Conservation (phyloP, 2,888 invertebrate genomes). For the Melanargia galathea region DNA sequence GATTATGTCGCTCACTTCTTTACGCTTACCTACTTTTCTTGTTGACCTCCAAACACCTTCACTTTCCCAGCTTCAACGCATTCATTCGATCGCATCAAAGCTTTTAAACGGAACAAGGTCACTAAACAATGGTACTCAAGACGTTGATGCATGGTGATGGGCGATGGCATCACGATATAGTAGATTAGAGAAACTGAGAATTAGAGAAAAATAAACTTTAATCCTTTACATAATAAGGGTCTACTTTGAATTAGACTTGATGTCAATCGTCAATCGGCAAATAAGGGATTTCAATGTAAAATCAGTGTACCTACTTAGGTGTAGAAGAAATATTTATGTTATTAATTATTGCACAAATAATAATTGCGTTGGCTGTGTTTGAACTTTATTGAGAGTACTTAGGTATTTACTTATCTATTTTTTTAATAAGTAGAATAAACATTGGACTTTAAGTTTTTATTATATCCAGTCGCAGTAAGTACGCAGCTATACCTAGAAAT, state of each 20-base stretch:
- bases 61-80: slow-evolving; percentile 41
- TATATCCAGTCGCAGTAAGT: no score
- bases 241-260: background rate
- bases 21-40: background rate
- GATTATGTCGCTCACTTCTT: background rate
- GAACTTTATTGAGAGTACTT: no score
- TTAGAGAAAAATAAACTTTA: slow-evolving; percentile 2
- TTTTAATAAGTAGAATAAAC: no score
- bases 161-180: slow-evolving; percentile 18
- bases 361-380: background rate
- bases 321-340: background rate
- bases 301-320: background rate
- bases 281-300: slow-evolving; percentile 13
- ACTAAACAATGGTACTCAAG: slow-evolving; percentile 42
- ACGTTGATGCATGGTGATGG: slow-evolving; percentile 28
- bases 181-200: background rate
- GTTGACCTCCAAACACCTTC: slow-evolving; percentile 46
- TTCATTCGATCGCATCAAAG: slow-evolving; percentile 37
- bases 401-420: no score
- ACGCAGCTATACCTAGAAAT: no score
- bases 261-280: slow-evolving; percentile 2
- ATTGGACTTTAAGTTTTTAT: no score
- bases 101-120: slow-evolving; percentile 50
- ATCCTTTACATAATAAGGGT: background rate
- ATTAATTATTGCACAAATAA: background rate